These are phyloP conservation scores for Poecilia gillii DNA, from an alignment of 2,797 vertebrate species.

Conservation along the genomic window DNA sequence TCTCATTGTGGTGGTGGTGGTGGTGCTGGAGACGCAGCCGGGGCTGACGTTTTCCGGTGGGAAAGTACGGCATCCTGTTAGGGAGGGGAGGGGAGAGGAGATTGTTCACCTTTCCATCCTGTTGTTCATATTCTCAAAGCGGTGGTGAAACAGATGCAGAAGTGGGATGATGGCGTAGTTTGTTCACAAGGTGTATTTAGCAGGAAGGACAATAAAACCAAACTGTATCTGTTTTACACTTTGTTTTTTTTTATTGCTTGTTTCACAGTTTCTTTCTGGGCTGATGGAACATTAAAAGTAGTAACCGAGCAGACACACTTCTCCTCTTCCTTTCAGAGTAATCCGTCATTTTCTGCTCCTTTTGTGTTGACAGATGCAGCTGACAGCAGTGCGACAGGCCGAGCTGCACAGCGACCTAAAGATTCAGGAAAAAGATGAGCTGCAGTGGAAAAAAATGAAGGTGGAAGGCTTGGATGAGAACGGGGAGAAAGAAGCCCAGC, in stretches of 20 bases:
- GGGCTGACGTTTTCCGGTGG: background rate
- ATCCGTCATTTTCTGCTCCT: background rate
- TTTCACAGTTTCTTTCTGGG: background rate
- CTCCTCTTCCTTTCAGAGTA: background rate
- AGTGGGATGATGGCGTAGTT: background rate
- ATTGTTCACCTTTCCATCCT: background rate
- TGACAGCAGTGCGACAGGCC: conserved; percentile 86
- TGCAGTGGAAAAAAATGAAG: conserved; percentile 95
- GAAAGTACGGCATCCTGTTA: background rate
- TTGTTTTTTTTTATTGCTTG: background rate
- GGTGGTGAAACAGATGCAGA: background rate
- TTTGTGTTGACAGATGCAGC: conserved; percentile 80
- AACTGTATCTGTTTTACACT: background rate
- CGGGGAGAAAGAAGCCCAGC: conserved; percentile 91
- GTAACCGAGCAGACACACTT: background rate
- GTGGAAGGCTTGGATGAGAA: conserved; percentile 90
- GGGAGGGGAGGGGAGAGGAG: background rate
- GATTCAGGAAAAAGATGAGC: conserved; percentile 95
- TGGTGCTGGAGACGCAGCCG: background rate
- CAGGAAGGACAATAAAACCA: background rate
- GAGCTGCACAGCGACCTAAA: conserved; percentile 96
- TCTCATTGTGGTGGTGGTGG: background rate
- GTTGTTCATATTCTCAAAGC: background rate
- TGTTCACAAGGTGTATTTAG: background rate
- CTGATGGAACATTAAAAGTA: background rate